A percentile compares a stretch with the other conserved stretches of the same genome.
Conservation (phyloP, 2,888 invertebrate genomes). For the Xestia c-nigrum region DNA sequence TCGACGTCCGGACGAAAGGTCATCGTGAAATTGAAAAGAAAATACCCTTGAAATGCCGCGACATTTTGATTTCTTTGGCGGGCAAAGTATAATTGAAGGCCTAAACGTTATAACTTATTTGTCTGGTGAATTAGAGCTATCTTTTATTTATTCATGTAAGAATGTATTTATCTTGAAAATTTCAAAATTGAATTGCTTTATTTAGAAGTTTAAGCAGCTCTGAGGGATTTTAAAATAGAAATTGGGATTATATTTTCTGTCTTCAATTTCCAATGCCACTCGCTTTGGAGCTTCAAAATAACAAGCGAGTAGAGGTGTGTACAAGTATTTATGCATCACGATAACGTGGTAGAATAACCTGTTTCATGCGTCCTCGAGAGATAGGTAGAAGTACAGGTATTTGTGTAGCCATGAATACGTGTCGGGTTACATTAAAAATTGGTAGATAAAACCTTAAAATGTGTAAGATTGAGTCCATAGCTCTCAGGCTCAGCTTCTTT, state of each 20-base stretch:
- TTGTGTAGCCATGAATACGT: slow-evolving; percentile 41
- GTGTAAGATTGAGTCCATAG: not conserved
- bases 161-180: slow-evolving; percentile 36
- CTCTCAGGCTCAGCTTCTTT: not conserved
- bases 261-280: slow-evolving; percentile 11
- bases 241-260: slow-evolving; percentile 22
- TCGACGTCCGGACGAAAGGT: slow-evolving; percentile 87
- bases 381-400: slow-evolving; percentile 51
- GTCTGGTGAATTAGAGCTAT: slow-evolving; percentile 47
- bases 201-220: slow-evolving; percentile 12
- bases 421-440: slow-evolving; percentile 7
- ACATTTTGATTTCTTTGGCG: slow-evolving; percentile 65
- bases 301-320: slow-evolving; percentile 20
- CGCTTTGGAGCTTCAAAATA: slow-evolving; percentile 37
- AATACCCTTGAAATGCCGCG: slow-evolving; percentile 75
- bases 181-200: slow-evolving; percentile 49
- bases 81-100: slow-evolving; percentile 70
- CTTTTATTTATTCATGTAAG: slow-evolving; percentile 49
- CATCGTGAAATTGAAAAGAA: slow-evolving; percentile 83
- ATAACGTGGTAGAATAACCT: slow-evolving; percentile 59
- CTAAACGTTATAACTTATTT: slow-evolving; percentile 66
- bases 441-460: not conserved
- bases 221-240: slow-evolving; percentile 12
- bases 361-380: slow-evolving; percentile 49
- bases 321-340: slow-evolving; percentile 47